Conservation (phyloP, 1,140 invertebrate species). For the Polypedilum vanderplanki region DNA sequence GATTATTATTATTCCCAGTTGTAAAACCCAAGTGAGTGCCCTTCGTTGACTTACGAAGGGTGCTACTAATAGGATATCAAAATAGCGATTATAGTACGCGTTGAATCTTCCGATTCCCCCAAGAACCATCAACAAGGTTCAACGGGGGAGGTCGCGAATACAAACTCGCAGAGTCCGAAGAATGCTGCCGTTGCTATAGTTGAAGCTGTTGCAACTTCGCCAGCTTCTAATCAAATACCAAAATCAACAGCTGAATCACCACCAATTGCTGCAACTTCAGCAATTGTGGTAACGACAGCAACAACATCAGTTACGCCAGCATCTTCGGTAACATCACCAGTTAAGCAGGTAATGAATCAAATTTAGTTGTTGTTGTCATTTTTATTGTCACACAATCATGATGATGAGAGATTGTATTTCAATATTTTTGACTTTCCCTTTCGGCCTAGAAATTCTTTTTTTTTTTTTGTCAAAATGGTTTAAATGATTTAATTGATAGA, state of each 20-base stretch:
- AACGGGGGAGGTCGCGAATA: constrained; percentile 30
- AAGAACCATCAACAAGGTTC: constrained; percentile 32
- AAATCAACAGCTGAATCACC: constrained; percentile 37
- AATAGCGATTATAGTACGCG: constrained; percentile 37
- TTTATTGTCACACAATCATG: not conserved
- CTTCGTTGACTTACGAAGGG: constrained; percentile 28
- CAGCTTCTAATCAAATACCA: constrained; percentile 36
- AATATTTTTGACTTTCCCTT: not conserved
- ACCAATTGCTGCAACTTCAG: too few species aligned
- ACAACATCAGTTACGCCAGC: not conserved
- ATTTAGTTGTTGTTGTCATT: not conserved
- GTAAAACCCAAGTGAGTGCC: not conserved
- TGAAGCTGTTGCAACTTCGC: constrained; percentile 49
- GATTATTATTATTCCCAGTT: too few species aligned
- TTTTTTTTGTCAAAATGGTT: not conserved
- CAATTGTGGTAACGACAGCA: constrained; percentile 2
- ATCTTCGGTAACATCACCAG: not conserved
- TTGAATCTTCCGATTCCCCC: constrained; percentile 34
- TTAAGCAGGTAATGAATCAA: constrained; percentile 14
- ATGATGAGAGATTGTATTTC: constrained; percentile 20
- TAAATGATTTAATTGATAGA: constrained; percentile 30
- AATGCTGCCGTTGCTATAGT: constrained; percentile 56
- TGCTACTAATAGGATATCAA: constrained; percentile 22
- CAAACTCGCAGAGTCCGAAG: constrained; percentile 33
- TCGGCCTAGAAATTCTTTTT: too few species aligned